A percentile compares a stretch with the other conserved stretches of the same genome.
Conservation (phyloP, 2,888 invertebrate genomes). For the Epinotia bilunana region DNA sequence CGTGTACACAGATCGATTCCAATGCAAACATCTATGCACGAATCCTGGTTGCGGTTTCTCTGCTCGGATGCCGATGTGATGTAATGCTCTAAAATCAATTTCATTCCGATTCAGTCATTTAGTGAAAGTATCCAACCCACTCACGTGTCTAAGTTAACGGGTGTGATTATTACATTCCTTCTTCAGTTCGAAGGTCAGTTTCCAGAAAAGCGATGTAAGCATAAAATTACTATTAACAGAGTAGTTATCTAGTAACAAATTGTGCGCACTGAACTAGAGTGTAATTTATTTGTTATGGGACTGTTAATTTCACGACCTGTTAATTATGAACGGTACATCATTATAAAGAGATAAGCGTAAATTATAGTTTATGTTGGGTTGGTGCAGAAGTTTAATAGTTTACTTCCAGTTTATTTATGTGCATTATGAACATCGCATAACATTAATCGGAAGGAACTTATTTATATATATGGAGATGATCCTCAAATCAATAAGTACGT, state of each 20-base stretch:
- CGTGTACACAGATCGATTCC: conserved; percentile 20
- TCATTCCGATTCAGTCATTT: conserved; percentile 18
- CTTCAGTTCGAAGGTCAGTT: conserved; percentile 19
- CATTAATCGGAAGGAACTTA: not conserved
- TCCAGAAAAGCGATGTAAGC: conserved; percentile 33
- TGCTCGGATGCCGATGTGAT: conserved; percentile 12
- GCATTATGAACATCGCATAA: not conserved
- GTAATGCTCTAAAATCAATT: conserved; percentile 19
- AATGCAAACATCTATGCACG: conserved; percentile 18
- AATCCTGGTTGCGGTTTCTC: conserved; percentile 31
- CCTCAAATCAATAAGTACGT: too few species aligned
- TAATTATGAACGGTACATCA: conserved; percentile 41
- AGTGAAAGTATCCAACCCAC: conserved; percentile 23
- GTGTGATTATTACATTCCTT: not conserved
- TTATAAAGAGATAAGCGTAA: conserved; percentile 31
- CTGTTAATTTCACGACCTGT: conserved; percentile 44
- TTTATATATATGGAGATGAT: not conserved
- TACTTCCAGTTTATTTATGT: not conserved
- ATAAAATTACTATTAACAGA: conserved; percentile 38
- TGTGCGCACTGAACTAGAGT: conserved; percentile 37
- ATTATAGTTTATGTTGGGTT: conserved; percentile 1
- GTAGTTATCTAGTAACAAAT: conserved; percentile 40
- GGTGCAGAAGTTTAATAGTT: not conserved
- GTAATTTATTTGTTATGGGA: conserved; percentile 39
- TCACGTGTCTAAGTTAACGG: conserved; percentile 5